These are phyloP conservation scores for Hofmannophila pseudospretella DNA, from an alignment of 2,888 invertebrate species.

Conservation along the genomic window DNA sequence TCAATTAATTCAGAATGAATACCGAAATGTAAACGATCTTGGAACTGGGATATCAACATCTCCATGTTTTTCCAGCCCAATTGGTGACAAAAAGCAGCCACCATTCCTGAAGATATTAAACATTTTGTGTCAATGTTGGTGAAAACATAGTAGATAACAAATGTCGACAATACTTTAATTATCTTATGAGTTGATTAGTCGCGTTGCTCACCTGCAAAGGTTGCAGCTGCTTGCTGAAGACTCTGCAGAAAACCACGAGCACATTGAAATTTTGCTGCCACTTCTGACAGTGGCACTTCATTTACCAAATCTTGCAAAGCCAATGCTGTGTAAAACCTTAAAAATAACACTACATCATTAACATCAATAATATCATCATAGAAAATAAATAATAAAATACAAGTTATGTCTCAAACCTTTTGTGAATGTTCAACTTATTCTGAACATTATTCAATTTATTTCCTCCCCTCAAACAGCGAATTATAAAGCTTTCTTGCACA, in stretches of 20 bases:
- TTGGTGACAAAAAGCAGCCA: conserved; percentile 95
- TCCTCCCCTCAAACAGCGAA: conserved; percentile 84
- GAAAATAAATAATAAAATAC: no score
- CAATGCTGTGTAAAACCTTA: conserved; percentile 91
- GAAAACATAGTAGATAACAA: neutral
- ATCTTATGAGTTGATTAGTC: neutral
- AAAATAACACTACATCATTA: neutral
- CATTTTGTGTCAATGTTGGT: neutral
- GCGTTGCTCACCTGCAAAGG: conserved; percentile 97
- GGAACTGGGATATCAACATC: conserved; percentile 93
- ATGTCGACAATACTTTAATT: neutral
- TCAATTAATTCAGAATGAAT: conserved; percentile 95
- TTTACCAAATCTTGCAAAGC: conserved; percentile 95
- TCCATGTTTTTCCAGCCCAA: conserved; percentile 96
- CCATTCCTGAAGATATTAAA: conserved; percentile 85
- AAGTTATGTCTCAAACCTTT: no score
- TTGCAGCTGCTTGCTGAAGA: conserved; percentile 95
- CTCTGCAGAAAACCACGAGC: conserved; percentile 94
- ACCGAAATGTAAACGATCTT: conserved; percentile 95
- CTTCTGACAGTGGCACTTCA: conserved; percentile 88
- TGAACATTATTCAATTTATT: conserved; percentile 75
- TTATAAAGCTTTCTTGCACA: conserved; percentile 90
- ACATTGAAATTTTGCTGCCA: conserved; percentile 91
- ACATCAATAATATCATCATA: neutral
- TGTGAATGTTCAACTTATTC: conserved; percentile 80